Percentiles rank a stretch among this genome's conserved stretches.
These are phyloP conservation scores for Chymomyza procnemis DNA, from an alignment of 2,888 invertebrate genomes.

Conservation along the genomic window DNA sequence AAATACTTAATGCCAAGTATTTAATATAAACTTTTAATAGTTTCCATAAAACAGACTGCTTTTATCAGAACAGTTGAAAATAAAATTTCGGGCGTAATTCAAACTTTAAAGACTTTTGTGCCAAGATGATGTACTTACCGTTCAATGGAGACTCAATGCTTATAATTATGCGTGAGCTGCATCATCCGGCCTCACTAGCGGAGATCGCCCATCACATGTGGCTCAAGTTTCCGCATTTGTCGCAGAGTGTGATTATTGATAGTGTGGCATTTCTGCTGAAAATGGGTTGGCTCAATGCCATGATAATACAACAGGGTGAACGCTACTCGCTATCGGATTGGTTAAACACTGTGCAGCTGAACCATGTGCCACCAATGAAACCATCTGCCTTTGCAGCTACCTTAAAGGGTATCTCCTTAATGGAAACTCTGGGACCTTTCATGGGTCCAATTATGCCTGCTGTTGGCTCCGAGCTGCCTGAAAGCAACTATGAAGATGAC, in stretches of 20 bases:
- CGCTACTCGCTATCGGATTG: background rate
- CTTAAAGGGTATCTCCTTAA: background rate
- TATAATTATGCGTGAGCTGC: constrained; percentile 1
- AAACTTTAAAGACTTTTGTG: no score
- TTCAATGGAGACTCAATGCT: constrained; percentile 4
- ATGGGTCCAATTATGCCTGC: background rate
- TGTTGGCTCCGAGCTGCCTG: background rate
- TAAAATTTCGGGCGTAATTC: background rate
- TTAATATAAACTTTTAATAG: background rate
- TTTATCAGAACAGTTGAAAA: background rate
- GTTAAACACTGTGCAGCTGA: background rate
- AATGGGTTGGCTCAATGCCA: background rate
- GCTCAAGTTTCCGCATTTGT: background rate
- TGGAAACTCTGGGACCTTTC: background rate
- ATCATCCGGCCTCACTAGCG: background rate
- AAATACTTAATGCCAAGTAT: no score
- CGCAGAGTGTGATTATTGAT: background rate
- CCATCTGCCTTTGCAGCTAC: background rate
- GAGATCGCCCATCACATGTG: background rate
- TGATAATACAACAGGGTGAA: background rate
- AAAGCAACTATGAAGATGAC: background rate
- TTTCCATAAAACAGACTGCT: background rate
- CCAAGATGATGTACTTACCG: constrained; percentile 9
- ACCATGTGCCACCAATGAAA: background rate
- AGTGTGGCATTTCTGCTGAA: background rate